Evolutionary conservation across 2,113 vertebrate genomes (phyloP).

Genomic region (Entomyzon cyanotis): DNA sequence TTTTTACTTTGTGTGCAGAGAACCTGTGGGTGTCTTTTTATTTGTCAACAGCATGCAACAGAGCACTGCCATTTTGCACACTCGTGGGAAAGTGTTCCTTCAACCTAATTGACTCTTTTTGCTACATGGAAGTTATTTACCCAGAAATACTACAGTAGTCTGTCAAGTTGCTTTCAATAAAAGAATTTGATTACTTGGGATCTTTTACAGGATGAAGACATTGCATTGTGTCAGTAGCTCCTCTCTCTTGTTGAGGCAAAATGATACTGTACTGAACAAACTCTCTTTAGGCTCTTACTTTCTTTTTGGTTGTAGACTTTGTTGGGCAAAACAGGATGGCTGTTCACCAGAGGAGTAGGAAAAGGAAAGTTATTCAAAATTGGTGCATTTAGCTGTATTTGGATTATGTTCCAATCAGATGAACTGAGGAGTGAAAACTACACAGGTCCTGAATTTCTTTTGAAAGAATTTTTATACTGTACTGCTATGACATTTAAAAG

Average conservation of each 20-base stretch:
- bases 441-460: neutral
- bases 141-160: neutral
- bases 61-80: slow-evolving; percentile 22
- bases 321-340: neutral
- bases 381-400: neutral
- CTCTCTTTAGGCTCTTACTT: neutral
- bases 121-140: slow-evolving; percentile 29
- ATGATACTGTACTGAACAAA: neutral
- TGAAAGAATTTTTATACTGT: neutral
- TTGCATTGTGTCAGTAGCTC: neutral
- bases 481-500: neutral
- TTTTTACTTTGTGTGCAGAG: slow-evolving; percentile 42
- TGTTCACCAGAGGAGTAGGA: neutral
- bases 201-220: neutral
- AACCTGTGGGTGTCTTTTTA: slow-evolving; percentile 43
- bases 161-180: neutral
- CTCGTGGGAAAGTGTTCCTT: slow-evolving; percentile 17
- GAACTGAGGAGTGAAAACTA: neutral
- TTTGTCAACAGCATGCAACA: slow-evolving; percentile 37
- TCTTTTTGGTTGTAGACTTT: neutral
- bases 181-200: neutral
- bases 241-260: neutral
- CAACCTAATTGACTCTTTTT: slow-evolving; percentile 37
- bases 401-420: neutral
- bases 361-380: neutral